Base-by-base conservation (phyloP, 2,113 vertebrate species). In the Boulengeromyrus knoepffleri region DNA sequence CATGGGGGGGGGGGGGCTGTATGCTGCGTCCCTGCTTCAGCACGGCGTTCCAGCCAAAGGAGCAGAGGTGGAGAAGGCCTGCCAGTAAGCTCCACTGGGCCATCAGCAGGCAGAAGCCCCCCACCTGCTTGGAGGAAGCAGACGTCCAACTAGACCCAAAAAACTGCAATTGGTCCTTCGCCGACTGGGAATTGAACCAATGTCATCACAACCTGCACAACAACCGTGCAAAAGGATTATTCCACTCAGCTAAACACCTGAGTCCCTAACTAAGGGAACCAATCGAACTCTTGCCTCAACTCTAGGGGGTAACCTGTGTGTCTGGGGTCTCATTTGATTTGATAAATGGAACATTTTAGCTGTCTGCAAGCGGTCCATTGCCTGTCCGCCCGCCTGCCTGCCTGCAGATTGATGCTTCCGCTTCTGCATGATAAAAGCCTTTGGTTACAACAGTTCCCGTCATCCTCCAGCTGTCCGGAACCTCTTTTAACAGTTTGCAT, bases 391-490 rank as follows among this genome's bases (percentile, higher is more conserved):
- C 27, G 84, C 45, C 27, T 53, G 85, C 85, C 27, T 31, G 85
- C 85, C 85, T 31, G n/a, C 85, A 87, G 85, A 87, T 53, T 53
- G 50, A 53, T 53, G 85, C 83, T 46, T 52, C 50, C 6, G 85
- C 49, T 53, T n/a, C 85, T 24, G 21, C 24, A 52, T 53, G 85
- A 87, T 46, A 87, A 87, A 87, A 87, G 85, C 85, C 45, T 31
- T 52, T 87, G 49, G 85, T 87, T 52, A 87, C 85, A 85, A 85
- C 85, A 36, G 19, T 85, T 85, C 83, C 83, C 45, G 42, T 85
- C 85, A 31, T 52, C 85, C 85, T 87, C 85, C 85, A 85, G 85
- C 85, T 87, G 85, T 52, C 85, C 83, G 19, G 83, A 85, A 45
- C 39, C 83, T 85, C 83, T 85, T 85, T 85, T 85, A 47, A 47